Conservation (phyloP, 2,888 invertebrate genomes). For the Anoplius nigerrimus region DNA sequence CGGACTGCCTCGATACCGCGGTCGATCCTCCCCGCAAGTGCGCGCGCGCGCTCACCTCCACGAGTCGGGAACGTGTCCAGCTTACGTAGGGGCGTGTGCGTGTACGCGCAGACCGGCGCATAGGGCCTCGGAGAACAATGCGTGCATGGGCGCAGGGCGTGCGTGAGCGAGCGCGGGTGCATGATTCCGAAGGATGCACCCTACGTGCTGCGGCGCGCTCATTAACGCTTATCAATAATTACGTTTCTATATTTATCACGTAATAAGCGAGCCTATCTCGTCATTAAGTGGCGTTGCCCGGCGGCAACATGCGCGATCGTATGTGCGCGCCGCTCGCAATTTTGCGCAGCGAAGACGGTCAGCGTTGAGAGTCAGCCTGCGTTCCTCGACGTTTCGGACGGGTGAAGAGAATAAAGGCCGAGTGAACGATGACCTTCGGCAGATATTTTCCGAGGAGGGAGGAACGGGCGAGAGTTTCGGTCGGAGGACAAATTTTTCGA, state of each 20-base stretch:
- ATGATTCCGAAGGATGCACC: slow-evolving; percentile 64
- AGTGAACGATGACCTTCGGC: no score
- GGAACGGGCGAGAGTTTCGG: no score
- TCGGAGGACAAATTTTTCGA: no score
- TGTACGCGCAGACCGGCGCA: background rate
- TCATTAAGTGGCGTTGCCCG: slow-evolving; percentile 64
- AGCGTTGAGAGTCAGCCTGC: no score
- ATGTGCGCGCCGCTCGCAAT: slow-evolving; percentile 12
- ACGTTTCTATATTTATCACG: slow-evolving; percentile 71
- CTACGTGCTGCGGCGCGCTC: slow-evolving; percentile 61
- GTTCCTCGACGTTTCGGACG: no score
- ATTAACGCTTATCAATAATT: slow-evolving; percentile 74
- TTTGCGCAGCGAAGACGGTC: no score
- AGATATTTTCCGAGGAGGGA: no score
- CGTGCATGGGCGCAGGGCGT: slow-evolving; percentile 47
- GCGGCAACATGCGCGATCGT: slow-evolving; percentile 18
- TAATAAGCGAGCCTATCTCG: slow-evolving; percentile 68
- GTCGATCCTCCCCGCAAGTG: slow-evolving; percentile 31
- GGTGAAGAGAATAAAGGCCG: no score
- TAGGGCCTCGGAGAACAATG: slow-evolving; percentile 37
- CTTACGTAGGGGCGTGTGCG: background rate
- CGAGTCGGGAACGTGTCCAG: background rate
- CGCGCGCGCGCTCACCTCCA: background rate
- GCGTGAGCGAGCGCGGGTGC: slow-evolving; percentile 69
- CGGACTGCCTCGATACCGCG: slow-evolving; percentile 42